phyloP scores from a whole-genome alignment of 23 tunicate genomes.

The Botrylloides violaceus region DNA sequence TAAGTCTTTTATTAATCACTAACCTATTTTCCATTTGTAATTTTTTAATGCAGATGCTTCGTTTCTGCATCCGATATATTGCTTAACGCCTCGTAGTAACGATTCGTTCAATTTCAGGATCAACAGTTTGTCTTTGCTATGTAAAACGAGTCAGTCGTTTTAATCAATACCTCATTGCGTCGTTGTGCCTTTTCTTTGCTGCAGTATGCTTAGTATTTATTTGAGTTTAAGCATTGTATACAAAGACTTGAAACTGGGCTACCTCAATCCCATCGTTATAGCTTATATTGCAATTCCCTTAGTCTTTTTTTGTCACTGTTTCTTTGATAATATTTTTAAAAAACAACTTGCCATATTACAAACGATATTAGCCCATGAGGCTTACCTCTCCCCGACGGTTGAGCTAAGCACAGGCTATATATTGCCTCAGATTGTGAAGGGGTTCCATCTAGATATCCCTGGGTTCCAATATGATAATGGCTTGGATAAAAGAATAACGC shows the following conservation, averaged over 20 bases:
- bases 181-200: background rate
- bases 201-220: background rate
- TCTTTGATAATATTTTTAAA: background rate
- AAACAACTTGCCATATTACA: background rate
- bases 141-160: background rate
- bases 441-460: too few species aligned
- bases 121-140: too few species aligned
- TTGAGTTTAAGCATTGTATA: background rate
- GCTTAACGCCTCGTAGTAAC: too few species aligned
- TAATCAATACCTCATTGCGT: background rate
- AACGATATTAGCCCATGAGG: too few species aligned
- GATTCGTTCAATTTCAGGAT: too few species aligned
- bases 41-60: background rate
- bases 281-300: background rate
- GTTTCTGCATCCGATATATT: background rate
- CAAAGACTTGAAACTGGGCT: conserved; percentile 1
- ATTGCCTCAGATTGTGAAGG: too few species aligned
- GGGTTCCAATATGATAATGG: too few species aligned
- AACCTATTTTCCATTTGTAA: background rate
- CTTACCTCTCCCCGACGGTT: too few species aligned
- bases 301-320: conserved; percentile 1
- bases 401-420: too few species aligned
- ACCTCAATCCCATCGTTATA: background rate
- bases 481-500: too few species aligned
- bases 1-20: background rate